These are phyloP conservation scores for Bombyx mandarina DNA, from an alignment of 1,140 invertebrate genomes.

Conservation along the genomic window DNA sequence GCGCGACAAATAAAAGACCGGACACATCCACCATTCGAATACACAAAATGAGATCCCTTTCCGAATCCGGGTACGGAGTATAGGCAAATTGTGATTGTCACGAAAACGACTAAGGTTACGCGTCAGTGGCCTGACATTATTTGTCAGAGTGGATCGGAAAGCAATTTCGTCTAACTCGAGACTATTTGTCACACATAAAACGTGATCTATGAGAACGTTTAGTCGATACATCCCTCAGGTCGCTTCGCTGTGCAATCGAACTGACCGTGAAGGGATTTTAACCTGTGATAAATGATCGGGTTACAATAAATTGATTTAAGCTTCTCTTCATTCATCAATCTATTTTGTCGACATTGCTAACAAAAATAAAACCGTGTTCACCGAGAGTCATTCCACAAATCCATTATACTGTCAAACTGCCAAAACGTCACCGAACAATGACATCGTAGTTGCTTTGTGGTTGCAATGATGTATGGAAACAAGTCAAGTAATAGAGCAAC, in stretches of 20 bases:
- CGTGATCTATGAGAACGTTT: constrained; percentile 49
- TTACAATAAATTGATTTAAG: too few relatives aligned
- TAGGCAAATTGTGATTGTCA: constrained; percentile 51
- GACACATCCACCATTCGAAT: constrained; percentile 24
- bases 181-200: constrained; percentile 68
- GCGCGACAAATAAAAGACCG: constrained; percentile 26
- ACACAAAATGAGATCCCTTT: constrained; percentile 28
- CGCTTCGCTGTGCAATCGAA: constrained; percentile 1
- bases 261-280: constrained; percentile 13
- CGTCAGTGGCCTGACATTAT: constrained; percentile 59
- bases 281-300: constrained; percentile 8
- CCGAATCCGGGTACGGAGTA: constrained; percentile 22
- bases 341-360: too few relatives aligned
- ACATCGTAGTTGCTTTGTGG: background rate
- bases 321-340: too few relatives aligned
- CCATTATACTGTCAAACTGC: background rate
- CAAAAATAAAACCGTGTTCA: too few relatives aligned
- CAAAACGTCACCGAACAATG: constrained; percentile 1
- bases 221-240: constrained; percentile 29
- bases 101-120: constrained; percentile 48
- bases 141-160: constrained; percentile 63
- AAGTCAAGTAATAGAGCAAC: constrained; percentile 24
- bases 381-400: too few relatives aligned
- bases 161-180: constrained; percentile 61
- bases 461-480: constrained; percentile 6